phyloP scores from a whole-genome alignment of 2,888 invertebrate genomes.

The Torymus tubicola region DNA sequence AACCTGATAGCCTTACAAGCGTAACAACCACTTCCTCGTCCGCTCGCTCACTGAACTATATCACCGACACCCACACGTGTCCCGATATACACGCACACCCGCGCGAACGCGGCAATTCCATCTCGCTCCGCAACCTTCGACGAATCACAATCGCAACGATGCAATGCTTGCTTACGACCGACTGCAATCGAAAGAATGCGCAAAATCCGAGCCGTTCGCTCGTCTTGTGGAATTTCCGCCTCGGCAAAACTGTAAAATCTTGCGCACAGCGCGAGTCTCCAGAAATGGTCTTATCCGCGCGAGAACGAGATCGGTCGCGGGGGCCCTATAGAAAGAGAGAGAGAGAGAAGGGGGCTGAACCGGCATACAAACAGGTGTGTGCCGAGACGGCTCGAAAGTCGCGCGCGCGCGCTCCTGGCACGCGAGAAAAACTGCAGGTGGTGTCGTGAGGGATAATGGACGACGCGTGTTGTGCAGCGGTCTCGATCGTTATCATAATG shows the following conservation, averaged over 20 bases:
- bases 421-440: not conserved
- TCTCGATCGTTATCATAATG: too few relatives aligned
- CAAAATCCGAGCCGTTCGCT: slow-evolving; percentile 41
- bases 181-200: not conserved
- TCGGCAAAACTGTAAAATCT: slow-evolving; percentile 49
- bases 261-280: slow-evolving; percentile 21
- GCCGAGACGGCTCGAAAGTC: not conserved
- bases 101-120: too few relatives aligned
- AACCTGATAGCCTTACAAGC: too few relatives aligned
- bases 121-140: too few relatives aligned
- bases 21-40: too few relatives aligned
- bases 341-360: slow-evolving; percentile 30
- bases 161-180: too few relatives aligned
- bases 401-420: slow-evolving; percentile 20
- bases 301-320: slow-evolving; percentile 43
- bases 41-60: not conserved
- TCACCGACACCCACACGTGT: not conserved
- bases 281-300: slow-evolving; percentile 52
- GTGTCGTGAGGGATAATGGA: too few relatives aligned
- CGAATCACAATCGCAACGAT: too few relatives aligned
- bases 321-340: too few relatives aligned
- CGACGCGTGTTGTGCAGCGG: too few relatives aligned
- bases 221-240: slow-evolving; percentile 41
- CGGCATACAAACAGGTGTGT: slow-evolving; percentile 31
- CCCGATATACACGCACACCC: not conserved